phyloP scores from a whole-genome alignment of 1,140 invertebrate genomes.

The Rhopalosiphum padi region DNA sequence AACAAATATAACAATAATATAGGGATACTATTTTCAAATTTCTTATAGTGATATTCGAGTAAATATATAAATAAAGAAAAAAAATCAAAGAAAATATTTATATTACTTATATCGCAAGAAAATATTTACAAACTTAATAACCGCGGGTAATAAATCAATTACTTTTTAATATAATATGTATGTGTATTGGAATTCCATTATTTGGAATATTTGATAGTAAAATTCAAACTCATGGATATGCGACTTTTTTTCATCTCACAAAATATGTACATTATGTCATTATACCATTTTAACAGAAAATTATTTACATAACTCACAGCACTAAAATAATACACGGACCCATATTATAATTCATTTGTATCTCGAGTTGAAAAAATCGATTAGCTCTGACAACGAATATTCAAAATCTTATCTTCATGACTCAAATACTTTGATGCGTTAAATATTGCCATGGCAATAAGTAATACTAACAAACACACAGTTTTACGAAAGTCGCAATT shows the following conservation, averaged over 20 bases:
- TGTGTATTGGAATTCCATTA: not conserved
- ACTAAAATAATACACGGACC: not conserved
- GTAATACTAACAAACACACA: not conserved
- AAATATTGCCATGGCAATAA: not conserved
- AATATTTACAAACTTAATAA: not conserved
- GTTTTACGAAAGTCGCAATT: not conserved
- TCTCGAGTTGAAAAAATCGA: not conserved
- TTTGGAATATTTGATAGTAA: not conserved
- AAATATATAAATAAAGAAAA: not conserved
- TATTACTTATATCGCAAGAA: not conserved
- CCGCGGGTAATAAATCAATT: not conserved
- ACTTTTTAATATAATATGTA: not conserved
- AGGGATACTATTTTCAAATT: not conserved
- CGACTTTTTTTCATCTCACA: not conserved
- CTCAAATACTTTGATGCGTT: not conserved
- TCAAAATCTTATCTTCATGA: not conserved
- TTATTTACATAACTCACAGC: not conserved
- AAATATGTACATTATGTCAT: not conserved
- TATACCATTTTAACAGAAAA: not conserved
- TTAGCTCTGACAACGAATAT: not conserved
- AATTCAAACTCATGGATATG: not conserved
- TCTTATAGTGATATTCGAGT: not conserved
- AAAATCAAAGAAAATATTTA: not conserved
- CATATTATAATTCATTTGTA: not conserved
- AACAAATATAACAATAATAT: not conserved